Base-by-base conservation (phyloP, 2,797 vertebrate species). In the Enteromius fasciolatus region DNA sequence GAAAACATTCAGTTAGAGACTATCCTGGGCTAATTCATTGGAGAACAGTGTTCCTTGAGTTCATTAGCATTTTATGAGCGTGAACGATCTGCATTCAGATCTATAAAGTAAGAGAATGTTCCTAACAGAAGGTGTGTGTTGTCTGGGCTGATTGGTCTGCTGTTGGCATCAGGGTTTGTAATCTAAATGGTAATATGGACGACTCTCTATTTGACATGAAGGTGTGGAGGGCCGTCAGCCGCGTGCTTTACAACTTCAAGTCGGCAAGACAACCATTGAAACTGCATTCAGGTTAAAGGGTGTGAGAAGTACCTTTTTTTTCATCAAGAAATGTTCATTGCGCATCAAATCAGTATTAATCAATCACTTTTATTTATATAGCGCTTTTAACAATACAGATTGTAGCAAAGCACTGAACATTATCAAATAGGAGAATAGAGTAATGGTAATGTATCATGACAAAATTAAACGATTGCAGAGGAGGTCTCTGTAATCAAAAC, bases 141-240 rank as follows among this genome's bases (percentile, higher is more conserved):
- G 15, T 48, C 63, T 50, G 76, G 64, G 23, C 89, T 89, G 89
- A 92, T 91, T 90, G 91, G 88, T 89, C 92, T 90, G 91, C 87
- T 91, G 86, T 90, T 92, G 90, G 91, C 89, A 87, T 89, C 76
- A 66, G 80, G 87, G 80, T 85, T 88, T 92, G 90, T 93, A 94
- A 94, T 95, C 92, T 94, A 94, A 94, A 95, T 93, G 93, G 91
- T 93, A 94, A 95, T 95, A 90, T 89, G 54, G 74, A 84, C 82
- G 85, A 83, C 72, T 81, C 63, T 50, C 66, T 81, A 12, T 78
- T 83, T 84, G 86, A 20, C 78, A 90, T 84, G 69, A 88, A 78
- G 52, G 61, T 88, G 83, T 84, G 80, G 83, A 92, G 82, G 81
- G 84, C 87, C 85, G 83, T 91, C 91, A 89, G 88, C 87, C 80